Base-by-base conservation (phyloP, 2,888 invertebrate genomes). In the Lasioglossum leucozonium region DNA sequence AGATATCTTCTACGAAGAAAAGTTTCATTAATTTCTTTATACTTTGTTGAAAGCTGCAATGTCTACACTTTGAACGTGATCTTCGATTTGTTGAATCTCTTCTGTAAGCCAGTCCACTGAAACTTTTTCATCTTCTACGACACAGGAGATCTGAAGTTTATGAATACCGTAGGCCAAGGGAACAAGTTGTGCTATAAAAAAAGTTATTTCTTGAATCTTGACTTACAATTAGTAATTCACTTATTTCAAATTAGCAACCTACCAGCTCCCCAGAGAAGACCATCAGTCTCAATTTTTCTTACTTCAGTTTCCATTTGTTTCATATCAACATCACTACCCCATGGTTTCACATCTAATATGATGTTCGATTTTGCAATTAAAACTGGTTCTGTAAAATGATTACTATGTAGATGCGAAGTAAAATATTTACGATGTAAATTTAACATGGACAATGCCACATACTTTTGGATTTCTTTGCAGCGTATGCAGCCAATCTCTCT, bases 11-110 rank as follows among this genome's bases (percentile, higher is more conserved):
- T 83, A 86, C 79, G 34, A 82, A 82, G 26, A 55, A 51, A 67
- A 72, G 51, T 16, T 78, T 84, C 47, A 65, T 84, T 58, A 69
- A 47, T 81, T 95, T 96, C 4, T 82, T 96, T 97, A 98, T 91
- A 98, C 97, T 96, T 99, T 99, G 95, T 99, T 99, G 95, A 99
- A 99, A 87, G 99, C 99, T 87, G 98, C 99, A 93, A 99, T 98
- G 94, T 99, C 99, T 77, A 99, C 98, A 94, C 98, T 98, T 96
- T 99, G 99, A 73, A 98, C 98, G 95, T 96, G 97, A 92, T 99
- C 98, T 95, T 98, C 98, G 92, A 97, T 95, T 91, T 96, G 97
- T 93, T 98, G 97, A 90, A 99, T 97, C 95, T 97, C 96, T 95
- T 99, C 99, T 91, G 97, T 97, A 51, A 99, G 96, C 97, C 97